Conservation (phyloP, 1,140 invertebrate genomes). For the Rhagoletis zephyria region DNA sequence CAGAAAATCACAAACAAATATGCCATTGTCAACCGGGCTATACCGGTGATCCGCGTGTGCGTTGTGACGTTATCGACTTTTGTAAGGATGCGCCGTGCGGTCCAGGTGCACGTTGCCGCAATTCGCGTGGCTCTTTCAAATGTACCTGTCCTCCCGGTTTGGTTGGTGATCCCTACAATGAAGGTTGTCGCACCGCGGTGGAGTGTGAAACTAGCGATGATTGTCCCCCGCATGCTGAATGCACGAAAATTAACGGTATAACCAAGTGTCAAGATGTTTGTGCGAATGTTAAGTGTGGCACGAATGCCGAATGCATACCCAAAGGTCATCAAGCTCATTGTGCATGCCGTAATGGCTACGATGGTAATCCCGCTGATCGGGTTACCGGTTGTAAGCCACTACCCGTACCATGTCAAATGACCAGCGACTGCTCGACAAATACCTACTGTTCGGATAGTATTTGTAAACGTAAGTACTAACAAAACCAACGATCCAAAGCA, state of each 20-base stretch:
- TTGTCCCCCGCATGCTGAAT: constrained; percentile 84
- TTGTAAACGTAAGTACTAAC: constrained; percentile 82
- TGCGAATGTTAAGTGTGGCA: constrained; percentile 82
- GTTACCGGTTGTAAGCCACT: constrained; percentile 84
- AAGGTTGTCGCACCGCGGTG: constrained; percentile 83
- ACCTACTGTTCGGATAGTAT: constrained; percentile 87
- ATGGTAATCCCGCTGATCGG: constrained; percentile 82
- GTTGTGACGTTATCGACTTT: constrained; percentile 84
- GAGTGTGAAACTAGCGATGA: constrained; percentile 85
- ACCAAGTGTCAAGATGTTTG: constrained; percentile 88
- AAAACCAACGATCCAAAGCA: neutral
- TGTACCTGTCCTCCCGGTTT: constrained; percentile 84
- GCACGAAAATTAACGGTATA: constrained; percentile 79
- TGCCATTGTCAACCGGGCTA: constrained; percentile 90
- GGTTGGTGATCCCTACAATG: constrained; percentile 87
- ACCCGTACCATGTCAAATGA: constrained; percentile 81
- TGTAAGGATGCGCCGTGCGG: constrained; percentile 86
- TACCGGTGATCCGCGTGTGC: constrained; percentile 82
- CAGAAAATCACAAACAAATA: constrained; percentile 82
- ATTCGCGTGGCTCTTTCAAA: constrained; percentile 85
- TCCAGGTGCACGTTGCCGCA: constrained; percentile 86
- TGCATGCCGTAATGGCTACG: constrained; percentile 83
- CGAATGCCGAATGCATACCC: constrained; percentile 86
- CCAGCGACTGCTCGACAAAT: constrained; percentile 82
- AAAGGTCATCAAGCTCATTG: constrained; percentile 83